Evolutionary conservation across 1,140 invertebrate species (phyloP).

Genomic region (Batillaria attramentaria): DNA sequence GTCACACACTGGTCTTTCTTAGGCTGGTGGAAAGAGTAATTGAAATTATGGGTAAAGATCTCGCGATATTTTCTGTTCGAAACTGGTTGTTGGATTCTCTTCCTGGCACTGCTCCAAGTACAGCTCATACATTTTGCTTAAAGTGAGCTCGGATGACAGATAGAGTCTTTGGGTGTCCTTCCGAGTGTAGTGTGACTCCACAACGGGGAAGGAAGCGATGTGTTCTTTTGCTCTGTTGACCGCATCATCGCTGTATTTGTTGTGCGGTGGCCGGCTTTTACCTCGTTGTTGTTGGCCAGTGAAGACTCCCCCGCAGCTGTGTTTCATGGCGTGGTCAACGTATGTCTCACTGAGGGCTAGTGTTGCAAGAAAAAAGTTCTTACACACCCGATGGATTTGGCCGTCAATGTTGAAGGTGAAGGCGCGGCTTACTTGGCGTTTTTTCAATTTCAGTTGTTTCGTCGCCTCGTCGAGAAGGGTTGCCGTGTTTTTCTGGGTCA

Average conservation of each 20-base stretch:
- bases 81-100: not conserved
- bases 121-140: not conserved
- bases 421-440: not conserved
- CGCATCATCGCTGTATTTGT: not conserved
- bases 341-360: not conserved
- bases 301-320: not conserved
- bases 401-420: not conserved
- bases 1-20: conserved; percentile 30
- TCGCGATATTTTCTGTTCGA: conserved; percentile 25
- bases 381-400: not conserved
- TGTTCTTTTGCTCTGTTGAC: not conserved
- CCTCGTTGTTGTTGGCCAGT: not conserved
- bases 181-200: not conserved
- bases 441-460: not conserved
- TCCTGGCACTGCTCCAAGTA: not conserved
- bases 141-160: not conserved
- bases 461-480: not conserved
- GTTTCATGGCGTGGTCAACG: not conserved
- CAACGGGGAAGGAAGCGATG: not conserved
- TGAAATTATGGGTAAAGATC: conserved; percentile 39
- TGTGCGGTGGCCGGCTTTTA: not conserved
- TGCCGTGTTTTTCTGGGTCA: not conserved
- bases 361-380: conserved; percentile 3
- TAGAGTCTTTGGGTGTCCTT: not conserved
- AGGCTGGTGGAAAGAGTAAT: conserved; percentile 35